Evolutionary conservation across 2,888 invertebrate species (phyloP).

Genomic region (Orthosia gracilis): DNA sequence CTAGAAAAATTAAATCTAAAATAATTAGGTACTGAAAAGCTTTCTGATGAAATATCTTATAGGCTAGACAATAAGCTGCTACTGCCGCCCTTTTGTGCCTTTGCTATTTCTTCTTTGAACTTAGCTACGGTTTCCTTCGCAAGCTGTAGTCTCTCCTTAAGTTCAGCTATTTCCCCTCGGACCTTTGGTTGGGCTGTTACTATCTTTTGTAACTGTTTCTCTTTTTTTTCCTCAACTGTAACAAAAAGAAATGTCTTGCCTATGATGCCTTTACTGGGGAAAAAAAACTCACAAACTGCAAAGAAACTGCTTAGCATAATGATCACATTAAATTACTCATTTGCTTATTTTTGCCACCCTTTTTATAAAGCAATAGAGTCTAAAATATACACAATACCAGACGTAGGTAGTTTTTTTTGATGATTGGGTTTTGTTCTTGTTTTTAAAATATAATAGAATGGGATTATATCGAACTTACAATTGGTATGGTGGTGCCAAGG

Average conservation of each 20-base stretch:
- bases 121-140: constrained; percentile 96
- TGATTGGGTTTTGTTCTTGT: background rate
- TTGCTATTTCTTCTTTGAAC: constrained; percentile 94
- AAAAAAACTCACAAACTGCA: constrained; percentile 9
- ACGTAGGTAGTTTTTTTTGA: no score
- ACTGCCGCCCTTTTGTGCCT: constrained; percentile 78
- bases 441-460: background rate
- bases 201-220: constrained; percentile 94
- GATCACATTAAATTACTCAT: background rate
- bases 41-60: constrained; percentile 16
- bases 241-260: constrained; percentile 67
- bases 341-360: no score
- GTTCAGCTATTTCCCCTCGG: constrained; percentile 94
- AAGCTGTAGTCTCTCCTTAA: constrained; percentile 96
- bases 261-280: background rate
- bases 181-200: constrained; percentile 95
- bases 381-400: no score
- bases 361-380: no score
- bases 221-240: constrained; percentile 97
- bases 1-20: background rate
- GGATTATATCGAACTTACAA: constrained; percentile 91
- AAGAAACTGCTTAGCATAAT: constrained; percentile 6
- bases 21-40: background rate
- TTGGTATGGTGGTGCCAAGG: constrained; percentile 96
- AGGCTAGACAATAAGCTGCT: constrained; percentile 64